Evolutionary conservation across 2,888 invertebrate genomes (phyloP).

Genomic region (Aethes cnicana): DNA sequence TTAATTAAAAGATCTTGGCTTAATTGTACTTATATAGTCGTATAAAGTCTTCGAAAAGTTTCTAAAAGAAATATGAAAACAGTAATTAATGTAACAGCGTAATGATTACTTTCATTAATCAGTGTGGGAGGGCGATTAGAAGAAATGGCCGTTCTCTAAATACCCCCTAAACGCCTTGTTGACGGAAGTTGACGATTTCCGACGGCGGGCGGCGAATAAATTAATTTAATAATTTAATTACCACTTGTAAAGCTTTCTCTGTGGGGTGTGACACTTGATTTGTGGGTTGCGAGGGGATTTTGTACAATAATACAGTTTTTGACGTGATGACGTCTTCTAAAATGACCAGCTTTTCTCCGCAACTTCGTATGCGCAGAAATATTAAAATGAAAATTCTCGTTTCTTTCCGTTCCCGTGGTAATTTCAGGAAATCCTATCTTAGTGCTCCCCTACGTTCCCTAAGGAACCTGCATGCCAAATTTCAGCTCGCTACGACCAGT

Average conservation of each 20-base stretch:
- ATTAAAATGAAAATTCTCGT: too few species aligned
- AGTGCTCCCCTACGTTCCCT: too few species aligned
- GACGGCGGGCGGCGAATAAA: constrained; percentile 18
- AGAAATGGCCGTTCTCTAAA: constrained; percentile 21
- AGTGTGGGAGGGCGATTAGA: constrained; percentile 20
- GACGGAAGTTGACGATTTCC: constrained; percentile 31
- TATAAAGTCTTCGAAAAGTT: not conserved
- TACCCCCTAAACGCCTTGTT: constrained; percentile 18
- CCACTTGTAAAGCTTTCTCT: constrained; percentile 15
- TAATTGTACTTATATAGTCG: too few species aligned
- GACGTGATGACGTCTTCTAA: too few species aligned
- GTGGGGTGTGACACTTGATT: not conserved
- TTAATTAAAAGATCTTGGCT: too few species aligned
- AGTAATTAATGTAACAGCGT: constrained; percentile 1
- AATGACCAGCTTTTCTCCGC: too few species aligned
- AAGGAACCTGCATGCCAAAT: too few species aligned
- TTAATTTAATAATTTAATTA: constrained; percentile 27
- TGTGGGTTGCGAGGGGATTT: not conserved
- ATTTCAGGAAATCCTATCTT: too few species aligned
- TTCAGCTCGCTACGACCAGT: too few species aligned
- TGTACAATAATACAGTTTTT: too few species aligned
- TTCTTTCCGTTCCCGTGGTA: too few species aligned
- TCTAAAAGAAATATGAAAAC: not conserved
- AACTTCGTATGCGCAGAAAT: too few species aligned
- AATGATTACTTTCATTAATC: constrained; percentile 21